Percentiles rank a stretch among this genome's conserved stretches.
Conservation (phyloP, 2,113 vertebrate genomes). For the Opisthocomus hoazin region DNA sequence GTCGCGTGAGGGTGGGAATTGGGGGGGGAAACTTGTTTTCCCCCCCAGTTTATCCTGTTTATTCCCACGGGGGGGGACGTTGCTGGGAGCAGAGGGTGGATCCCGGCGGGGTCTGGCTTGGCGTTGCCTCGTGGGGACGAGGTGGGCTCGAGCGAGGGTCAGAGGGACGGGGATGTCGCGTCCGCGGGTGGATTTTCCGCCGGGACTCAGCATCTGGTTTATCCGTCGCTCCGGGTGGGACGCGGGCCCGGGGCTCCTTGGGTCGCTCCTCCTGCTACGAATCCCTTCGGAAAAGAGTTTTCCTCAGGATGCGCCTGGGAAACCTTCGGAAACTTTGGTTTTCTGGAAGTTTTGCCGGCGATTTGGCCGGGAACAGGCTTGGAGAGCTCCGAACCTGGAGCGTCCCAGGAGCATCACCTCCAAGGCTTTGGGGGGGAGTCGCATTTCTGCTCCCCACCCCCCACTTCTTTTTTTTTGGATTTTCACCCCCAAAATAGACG, state of each 20-base stretch:
- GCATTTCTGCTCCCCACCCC: rapidly evolving
- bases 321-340: background rate
- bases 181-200: background rate
- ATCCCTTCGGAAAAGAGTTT: background rate
- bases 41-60: background rate
- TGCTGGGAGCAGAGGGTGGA: background rate
- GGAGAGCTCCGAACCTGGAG: background rate
- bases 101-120: background rate
- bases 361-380: rapidly evolving
- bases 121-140: background rate
- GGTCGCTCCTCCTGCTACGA: background rate
- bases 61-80: rapidly evolving
- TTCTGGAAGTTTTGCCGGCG: rapidly evolving
- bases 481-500: background rate
- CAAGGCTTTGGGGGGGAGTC: rapidly evolving
- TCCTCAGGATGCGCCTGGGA: rapidly evolving
- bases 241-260: rapidly evolving
- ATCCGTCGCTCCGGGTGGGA: background rate
- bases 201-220: background rate
- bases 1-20: background rate
- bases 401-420: background rate
- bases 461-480: background rate
- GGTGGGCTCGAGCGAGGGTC: rapidly evolving
- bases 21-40: background rate
- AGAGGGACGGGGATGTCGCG: background rate